Percentiles rank a stretch among this genome's conserved stretches.
phyloP scores from a whole-genome alignment of 2,113 vertebrate genomes.

The Hemicordylus capensis region DNA sequence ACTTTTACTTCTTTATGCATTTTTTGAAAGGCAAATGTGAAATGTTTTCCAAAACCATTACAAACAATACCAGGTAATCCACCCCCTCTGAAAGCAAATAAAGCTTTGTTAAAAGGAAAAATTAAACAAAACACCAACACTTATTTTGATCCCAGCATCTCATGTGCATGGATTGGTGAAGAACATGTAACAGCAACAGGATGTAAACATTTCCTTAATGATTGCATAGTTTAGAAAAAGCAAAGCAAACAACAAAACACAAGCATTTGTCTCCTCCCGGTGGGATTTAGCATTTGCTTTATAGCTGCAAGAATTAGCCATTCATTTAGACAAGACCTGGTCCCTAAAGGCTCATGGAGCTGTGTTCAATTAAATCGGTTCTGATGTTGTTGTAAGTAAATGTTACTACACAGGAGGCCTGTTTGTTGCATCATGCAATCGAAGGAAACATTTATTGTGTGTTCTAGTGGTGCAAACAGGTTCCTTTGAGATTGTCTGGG shows the following conservation, averaged over 20 bases:
- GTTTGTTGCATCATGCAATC: constrained; percentile 66
- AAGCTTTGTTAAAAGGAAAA: background rate
- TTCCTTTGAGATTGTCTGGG: constrained; percentile 33
- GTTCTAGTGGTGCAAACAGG: constrained; percentile 24
- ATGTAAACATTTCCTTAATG: constrained; percentile 76
- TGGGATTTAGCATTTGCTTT: constrained; percentile 61
- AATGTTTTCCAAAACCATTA: background rate
- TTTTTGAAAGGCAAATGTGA: background rate
- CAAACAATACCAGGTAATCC: constrained; percentile 29
- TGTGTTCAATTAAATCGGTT: constrained; percentile 67
- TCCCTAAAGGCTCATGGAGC: constrained; percentile 62
- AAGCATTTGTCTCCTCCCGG: constrained; percentile 54
- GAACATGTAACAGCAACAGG: constrained; percentile 52
- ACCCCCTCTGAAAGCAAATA: background rate
- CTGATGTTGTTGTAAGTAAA: constrained; percentile 45
- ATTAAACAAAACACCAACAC: background rate
- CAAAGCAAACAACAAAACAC: constrained; percentile 69
- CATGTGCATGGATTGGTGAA: constrained; percentile 19
- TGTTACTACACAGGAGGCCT: constrained; percentile 63
- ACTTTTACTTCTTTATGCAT: background rate
- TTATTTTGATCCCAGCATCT: background rate
- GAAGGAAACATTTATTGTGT: constrained; percentile 52
- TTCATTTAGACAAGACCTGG: constrained; percentile 61
- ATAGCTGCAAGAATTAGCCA: constrained; percentile 64
- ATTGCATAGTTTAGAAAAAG: constrained; percentile 63